phyloP scores from a whole-genome alignment of 2,113 vertebrate genomes.

The Erpornis zantholeuca region DNA sequence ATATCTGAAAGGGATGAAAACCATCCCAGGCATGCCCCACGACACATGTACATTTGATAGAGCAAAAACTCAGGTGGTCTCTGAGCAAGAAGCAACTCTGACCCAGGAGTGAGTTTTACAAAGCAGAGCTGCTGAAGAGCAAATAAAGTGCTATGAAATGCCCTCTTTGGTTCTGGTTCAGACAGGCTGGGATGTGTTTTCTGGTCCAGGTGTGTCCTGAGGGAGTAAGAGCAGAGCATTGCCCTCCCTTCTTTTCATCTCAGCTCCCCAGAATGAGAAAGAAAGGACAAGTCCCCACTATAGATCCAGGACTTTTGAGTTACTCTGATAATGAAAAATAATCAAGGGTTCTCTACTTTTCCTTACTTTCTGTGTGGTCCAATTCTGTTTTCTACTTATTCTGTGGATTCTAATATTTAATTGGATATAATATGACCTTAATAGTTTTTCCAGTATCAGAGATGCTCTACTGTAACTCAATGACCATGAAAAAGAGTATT shows the following conservation, averaged over 20 bases:
- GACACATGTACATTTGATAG: background rate
- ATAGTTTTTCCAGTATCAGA: background rate
- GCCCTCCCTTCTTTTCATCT: background rate
- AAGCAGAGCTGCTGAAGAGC: background rate
- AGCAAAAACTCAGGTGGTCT: background rate
- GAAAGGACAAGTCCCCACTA: background rate
- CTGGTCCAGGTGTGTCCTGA: background rate
- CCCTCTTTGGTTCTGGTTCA: background rate
- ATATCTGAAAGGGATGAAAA: background rate
- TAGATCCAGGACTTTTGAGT: background rate
- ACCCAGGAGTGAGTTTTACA: background rate
- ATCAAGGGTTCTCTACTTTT: background rate
- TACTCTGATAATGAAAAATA: background rate
- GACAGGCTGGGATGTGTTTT: background rate
- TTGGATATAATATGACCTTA: background rate
- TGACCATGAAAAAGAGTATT: background rate
- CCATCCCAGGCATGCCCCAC: background rate
- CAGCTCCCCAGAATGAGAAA: background rate
- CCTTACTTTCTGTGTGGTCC: background rate
- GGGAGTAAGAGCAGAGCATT: background rate
- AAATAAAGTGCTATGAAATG: background rate
- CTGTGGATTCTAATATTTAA: slow-evolving; percentile 27
- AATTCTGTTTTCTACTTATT: background rate
- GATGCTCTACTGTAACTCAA: background rate
- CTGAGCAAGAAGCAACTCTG: background rate